phyloP scores from a whole-genome alignment of 2,888 invertebrate genomes.

The Temnothorax ravouxi region DNA sequence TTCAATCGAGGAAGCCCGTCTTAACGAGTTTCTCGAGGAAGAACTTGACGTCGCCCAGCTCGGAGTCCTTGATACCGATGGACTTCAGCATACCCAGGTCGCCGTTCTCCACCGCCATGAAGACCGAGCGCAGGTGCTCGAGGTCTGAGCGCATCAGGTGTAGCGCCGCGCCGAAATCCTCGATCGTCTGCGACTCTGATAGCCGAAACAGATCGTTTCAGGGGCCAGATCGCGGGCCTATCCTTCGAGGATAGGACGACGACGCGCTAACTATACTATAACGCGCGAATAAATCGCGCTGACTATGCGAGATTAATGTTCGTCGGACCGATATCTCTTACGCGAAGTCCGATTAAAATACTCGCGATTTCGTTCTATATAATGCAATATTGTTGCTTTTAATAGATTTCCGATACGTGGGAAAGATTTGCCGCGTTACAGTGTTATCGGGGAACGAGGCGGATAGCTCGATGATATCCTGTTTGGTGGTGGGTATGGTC shows the following conservation, averaged over 20 bases:
- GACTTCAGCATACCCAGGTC: slow-evolving; percentile 97
- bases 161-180: slow-evolving; percentile 96
- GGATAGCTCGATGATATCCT: neutral
- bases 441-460: neutral
- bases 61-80: slow-evolving; percentile 97
- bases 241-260: neutral
- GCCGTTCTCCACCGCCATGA: slow-evolving; percentile 98
- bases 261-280: too few relatives aligned
- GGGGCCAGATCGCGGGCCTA: neutral
- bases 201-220: slow-evolving; percentile 58
- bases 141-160: slow-evolving; percentile 95
- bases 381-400: neutral
- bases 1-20: slow-evolving; percentile 97
- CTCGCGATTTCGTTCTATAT: slow-evolving; percentile 1
- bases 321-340: neutral
- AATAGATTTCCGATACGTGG: slow-evolving; percentile 23
- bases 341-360: neutral
- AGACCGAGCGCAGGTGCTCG: slow-evolving; percentile 97
- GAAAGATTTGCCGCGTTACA: neutral
- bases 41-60: slow-evolving; percentile 97
- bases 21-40: slow-evolving; percentile 98
- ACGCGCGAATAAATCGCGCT: neutral
- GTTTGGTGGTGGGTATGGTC: neutral
- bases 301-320: neutral
- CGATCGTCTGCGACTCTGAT: slow-evolving; percentile 97